Evolutionary conservation across 2,888 invertebrate genomes (phyloP).

Genomic region (Lobophora halterata): DNA sequence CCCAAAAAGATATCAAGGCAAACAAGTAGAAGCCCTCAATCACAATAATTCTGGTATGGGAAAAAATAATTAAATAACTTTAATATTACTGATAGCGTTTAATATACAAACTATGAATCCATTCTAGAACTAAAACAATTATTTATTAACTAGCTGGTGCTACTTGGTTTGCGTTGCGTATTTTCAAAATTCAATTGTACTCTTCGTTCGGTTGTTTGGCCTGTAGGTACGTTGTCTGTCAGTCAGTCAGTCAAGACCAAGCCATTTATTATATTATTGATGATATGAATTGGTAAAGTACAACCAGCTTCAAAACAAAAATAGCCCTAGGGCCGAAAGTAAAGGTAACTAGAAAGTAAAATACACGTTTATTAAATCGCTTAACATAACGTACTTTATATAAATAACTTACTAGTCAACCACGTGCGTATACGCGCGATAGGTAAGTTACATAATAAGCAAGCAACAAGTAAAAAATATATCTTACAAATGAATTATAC

Average conservation of each 20-base stretch:
- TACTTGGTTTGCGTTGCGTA: too few relatives aligned
- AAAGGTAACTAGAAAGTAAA: slow-evolving; percentile 25
- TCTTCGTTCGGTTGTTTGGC: too few relatives aligned
- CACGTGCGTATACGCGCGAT: slow-evolving; percentile 10
- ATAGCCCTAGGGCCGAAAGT: slow-evolving; percentile 23
- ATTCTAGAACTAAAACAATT: too few relatives aligned
- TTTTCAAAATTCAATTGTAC: too few relatives aligned
- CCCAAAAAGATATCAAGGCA: slow-evolving; percentile 39
- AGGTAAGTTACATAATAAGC: slow-evolving; percentile 14
- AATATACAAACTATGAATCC: neutral
- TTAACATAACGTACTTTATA: too few relatives aligned
- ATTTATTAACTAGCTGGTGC: too few relatives aligned
- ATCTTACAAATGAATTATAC: slow-evolving; percentile 7
- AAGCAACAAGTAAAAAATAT: slow-evolving; percentile 12
- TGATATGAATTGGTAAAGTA: too few relatives aligned
- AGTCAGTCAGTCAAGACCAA: too few relatives aligned
- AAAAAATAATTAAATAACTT: slow-evolving; percentile 5
- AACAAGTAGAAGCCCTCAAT: slow-evolving; percentile 28
- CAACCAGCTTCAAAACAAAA: too few relatives aligned
- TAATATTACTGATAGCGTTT: neutral
- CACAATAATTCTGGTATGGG: slow-evolving; percentile 9
- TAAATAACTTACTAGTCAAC: slow-evolving; percentile 8
- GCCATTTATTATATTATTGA: too few relatives aligned
- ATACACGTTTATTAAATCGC: slow-evolving; percentile 13
- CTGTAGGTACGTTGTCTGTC: too few relatives aligned